Percentiles rank a stretch among this genome's conserved stretches.
phyloP scores from a whole-genome alignment of 37 sponge, comb jelly and placozoan species.

The Beroe ovata region DNA sequence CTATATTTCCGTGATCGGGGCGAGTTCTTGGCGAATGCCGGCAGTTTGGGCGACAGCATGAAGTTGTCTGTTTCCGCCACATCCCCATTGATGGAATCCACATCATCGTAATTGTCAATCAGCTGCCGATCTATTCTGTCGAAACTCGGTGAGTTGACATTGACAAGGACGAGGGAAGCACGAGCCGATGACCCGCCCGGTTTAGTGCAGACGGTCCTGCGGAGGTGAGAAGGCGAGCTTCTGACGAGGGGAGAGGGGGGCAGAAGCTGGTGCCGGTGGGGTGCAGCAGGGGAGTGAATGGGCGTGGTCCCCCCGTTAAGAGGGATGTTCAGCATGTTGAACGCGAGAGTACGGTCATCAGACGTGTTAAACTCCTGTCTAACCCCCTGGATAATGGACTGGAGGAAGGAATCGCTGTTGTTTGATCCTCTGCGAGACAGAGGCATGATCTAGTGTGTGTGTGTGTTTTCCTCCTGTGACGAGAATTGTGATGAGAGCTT shows the following conservation, averaged over 20 bases:
- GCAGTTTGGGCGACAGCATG: background rate
- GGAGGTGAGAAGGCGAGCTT: background rate
- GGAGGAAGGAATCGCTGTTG: constrained; percentile 7
- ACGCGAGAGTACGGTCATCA: background rate
- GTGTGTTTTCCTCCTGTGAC: background rate
- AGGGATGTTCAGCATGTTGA: background rate
- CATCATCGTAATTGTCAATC: background rate
- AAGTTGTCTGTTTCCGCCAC: background rate
- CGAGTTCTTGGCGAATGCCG: background rate
- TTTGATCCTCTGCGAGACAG: background rate
- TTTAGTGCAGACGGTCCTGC: background rate
- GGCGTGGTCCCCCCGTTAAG: background rate
- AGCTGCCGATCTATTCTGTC: background rate
- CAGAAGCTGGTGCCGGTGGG: background rate
- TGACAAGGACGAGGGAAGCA: background rate
- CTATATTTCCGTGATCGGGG: background rate
- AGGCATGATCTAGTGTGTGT: background rate
- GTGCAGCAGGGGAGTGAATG: background rate
- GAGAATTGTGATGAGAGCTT: background rate
- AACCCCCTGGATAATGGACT: background rate
- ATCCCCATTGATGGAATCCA: background rate
- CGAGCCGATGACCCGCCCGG: background rate
- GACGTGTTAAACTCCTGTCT: background rate
- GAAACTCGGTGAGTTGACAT: background rate
- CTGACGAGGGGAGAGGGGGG: background rate